Percentiles rank a stretch among this genome's conserved stretches.
Conservation (phyloP, 2,113 vertebrate species). For the Struthio camelus region DNA sequence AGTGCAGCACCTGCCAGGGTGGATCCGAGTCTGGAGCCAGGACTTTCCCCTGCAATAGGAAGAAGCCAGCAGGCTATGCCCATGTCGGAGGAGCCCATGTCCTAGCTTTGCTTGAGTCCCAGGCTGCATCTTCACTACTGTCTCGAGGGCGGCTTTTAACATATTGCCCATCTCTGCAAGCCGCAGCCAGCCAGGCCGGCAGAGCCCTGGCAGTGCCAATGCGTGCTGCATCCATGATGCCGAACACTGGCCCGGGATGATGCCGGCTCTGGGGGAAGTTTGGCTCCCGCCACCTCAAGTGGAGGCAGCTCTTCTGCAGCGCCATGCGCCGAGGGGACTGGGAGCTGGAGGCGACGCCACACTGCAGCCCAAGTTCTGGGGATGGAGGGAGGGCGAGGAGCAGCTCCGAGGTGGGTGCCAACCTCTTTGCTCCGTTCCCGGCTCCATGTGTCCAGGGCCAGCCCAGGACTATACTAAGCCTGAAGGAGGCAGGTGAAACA, state of each 20-base stretch:
- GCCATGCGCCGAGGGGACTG: too few relatives aligned
- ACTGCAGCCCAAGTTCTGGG: background rate
- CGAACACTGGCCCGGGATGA: too few relatives aligned
- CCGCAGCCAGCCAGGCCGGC: background rate
- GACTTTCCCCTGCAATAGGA: rapidly evolving
- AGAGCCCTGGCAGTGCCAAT: too few relatives aligned
- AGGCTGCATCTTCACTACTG: too few relatives aligned
- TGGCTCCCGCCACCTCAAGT: too few relatives aligned
- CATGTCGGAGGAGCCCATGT: too few relatives aligned
- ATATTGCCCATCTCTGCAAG: background rate
- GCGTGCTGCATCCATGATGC: too few relatives aligned
- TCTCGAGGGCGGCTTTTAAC: background rate
- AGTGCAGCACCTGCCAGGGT: background rate
- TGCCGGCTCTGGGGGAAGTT: too few relatives aligned
- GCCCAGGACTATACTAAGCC: background rate
- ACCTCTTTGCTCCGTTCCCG: background rate
- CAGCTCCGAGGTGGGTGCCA: background rate
- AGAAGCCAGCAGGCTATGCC: background rate
- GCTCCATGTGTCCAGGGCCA: background rate
- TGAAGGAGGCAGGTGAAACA: background rate
- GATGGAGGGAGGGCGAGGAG: too few relatives aligned
- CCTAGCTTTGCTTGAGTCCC: too few relatives aligned
- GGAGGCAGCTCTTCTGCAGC: too few relatives aligned
- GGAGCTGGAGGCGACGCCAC: too few relatives aligned
- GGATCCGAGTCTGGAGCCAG: background rate